Conservation (phyloP, 2,113 vertebrate species). For the Vulpes vulpes region DNA sequence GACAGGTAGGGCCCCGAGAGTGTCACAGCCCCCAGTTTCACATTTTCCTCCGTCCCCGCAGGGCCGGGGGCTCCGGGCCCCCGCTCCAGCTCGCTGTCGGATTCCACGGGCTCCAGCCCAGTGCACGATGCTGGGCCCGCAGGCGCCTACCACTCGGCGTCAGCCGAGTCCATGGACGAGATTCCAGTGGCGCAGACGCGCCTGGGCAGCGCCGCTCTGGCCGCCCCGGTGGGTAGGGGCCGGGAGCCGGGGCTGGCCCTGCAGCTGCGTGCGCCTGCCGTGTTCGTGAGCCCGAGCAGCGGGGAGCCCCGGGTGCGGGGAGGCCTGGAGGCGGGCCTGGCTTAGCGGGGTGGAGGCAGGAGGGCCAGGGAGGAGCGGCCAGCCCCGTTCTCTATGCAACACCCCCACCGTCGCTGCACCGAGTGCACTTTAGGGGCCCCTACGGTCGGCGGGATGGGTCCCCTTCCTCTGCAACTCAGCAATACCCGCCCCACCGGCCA, state of each 20-base stretch:
- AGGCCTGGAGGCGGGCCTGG: background rate
- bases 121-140: slow-evolving; percentile 88
- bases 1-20: background rate
- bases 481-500: slow-evolving; percentile 60
- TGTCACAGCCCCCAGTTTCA: background rate
- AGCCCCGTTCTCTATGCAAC: slow-evolving; percentile 75
- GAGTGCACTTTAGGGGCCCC: slow-evolving; percentile 77
- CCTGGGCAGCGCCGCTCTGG: slow-evolving; percentile 89
- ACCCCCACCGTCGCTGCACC: background rate
- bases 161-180: slow-evolving; percentile 94
- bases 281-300: slow-evolving; percentile 92
- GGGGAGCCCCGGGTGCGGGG: slow-evolving; percentile 79
- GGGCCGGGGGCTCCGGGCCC: background rate
- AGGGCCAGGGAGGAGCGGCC: background rate
- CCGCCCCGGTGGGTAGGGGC: fast-evolving
- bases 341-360: background rate
- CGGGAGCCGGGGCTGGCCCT: slow-evolving; percentile 86
- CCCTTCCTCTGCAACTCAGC: slow-evolving; percentile 53
- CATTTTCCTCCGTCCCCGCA: background rate
- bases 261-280: slow-evolving; percentile 83
- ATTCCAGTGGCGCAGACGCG: slow-evolving; percentile 93
- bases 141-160: slow-evolving; percentile 92
- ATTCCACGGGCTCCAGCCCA: slow-evolving; percentile 78
- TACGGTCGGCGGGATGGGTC: slow-evolving; percentile 42
- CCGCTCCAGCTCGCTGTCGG: slow-evolving; percentile 62